These are phyloP conservation scores for Ochotona princeps DNA, from an alignment of 2,113 vertebrate genomes.

Conservation along the genomic window DNA sequence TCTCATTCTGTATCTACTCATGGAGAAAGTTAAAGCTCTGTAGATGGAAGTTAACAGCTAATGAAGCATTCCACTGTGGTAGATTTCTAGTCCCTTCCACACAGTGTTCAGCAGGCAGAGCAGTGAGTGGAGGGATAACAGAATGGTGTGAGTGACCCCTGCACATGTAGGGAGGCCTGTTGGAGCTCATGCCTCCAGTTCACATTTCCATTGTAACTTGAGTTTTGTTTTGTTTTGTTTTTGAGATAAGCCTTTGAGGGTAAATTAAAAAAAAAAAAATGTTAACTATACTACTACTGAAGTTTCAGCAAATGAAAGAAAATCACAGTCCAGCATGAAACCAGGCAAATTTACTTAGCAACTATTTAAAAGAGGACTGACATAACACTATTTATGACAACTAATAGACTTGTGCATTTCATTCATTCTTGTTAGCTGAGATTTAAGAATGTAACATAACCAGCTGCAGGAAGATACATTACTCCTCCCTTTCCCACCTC, in stretches of 20 bases:
- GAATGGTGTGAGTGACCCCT: not conserved
- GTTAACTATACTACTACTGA: too few species aligned
- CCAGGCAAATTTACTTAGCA: too few species aligned
- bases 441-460: not conserved
- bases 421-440: too few species aligned
- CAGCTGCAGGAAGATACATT: conserved; percentile 14
- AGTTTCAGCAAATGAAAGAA: too few species aligned
- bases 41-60: not conserved
- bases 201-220: conserved; percentile 7
- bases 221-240: too few species aligned
- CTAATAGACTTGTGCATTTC: too few species aligned
- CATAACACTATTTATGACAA: too few species aligned
- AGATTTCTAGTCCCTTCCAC: not conserved
- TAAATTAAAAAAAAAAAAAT: too few species aligned
- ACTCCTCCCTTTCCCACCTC: not conserved
- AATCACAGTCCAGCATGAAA: too few species aligned
- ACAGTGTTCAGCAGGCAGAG: not conserved
- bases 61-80: not conserved
- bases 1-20: not conserved
- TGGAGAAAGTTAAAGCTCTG: not conserved
- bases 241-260: too few species aligned
- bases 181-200: not conserved
- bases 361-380: too few species aligned
- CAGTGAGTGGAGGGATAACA: not conserved
- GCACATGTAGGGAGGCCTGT: not conserved